Evolutionary conservation across 2,797 vertebrate species (phyloP), one percentile per base, ranked within the genome.

Genomic region (Macroramphosus scolopax): DNA sequence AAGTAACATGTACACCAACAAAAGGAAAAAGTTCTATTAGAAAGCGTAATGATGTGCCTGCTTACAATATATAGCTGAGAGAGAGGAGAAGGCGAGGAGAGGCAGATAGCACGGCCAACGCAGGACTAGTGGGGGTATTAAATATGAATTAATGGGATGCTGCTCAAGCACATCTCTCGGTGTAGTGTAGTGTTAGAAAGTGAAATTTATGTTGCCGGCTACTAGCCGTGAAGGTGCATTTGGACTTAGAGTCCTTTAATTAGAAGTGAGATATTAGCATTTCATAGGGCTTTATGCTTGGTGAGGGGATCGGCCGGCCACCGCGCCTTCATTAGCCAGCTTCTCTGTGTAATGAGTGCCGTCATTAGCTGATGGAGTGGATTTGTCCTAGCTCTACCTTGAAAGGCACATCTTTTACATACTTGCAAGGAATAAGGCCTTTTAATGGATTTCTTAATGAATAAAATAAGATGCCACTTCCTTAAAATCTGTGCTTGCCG

Each of bases 361-460:
- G 93, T 98, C 95, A 96, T 98, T 98, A 98, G 94, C 94, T 98
- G 95, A 98, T 95, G 92, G 94, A 98, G 93, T 92, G 93, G 93
- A 95, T 93, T 95, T 92, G 92, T 93, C 92, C 91, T 82, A 79
- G 90, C 91, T 92, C 92, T 95, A 92, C 93, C 93, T 97, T 97
- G 93, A 97, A 97, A 98, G 92, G 91, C 93, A 92, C 89, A 87
- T 94, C 89, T 95, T 94, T 94, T 94, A 93, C 94, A 94, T 94
- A 93, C 91, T 94, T 91, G 91, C 93, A 90, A 92, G 92, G 89
- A 96, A 93, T 90, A 88, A 83, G 84, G 86, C 87, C 88, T 75
- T 93, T 92, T 94, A 96, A 96, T 97, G 93, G 92, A 94, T 95
- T 94, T 93, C 90, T 92, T 91, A 88, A 94, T 96, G 94, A 95